phyloP scores from a whole-genome alignment of 1,140 invertebrate species.

The Pseudomyrmex gracilis region DNA sequence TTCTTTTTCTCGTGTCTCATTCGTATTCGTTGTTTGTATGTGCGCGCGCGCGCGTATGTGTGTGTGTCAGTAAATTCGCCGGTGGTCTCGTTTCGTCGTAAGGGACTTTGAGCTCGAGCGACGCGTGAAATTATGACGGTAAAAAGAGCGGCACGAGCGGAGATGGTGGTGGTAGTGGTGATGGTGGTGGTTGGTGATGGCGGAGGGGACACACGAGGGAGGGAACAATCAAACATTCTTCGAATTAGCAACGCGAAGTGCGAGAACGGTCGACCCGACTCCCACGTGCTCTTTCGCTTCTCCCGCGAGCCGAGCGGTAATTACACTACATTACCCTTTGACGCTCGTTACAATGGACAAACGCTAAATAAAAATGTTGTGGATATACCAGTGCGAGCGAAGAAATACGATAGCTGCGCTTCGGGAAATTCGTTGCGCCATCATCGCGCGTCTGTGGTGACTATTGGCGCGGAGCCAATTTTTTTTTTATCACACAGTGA shows the following conservation, averaged over 20 bases:
- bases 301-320: slow-evolving; percentile 67
- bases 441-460: background rate
- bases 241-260: slow-evolving; percentile 76
- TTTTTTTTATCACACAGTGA: background rate
- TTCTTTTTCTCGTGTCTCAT: background rate
- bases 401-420: background rate
- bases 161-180: slow-evolving; percentile 34
- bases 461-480: background rate
- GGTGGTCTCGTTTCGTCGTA: slow-evolving; percentile 70
- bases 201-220: slow-evolving; percentile 8
- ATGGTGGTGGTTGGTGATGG: slow-evolving; percentile 16
- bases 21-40: background rate
- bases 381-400: slow-evolving; percentile 19
- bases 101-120: slow-evolving; percentile 78
- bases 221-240: slow-evolving; percentile 75
- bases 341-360: slow-evolving; percentile 49
- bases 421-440: background rate
- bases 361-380: slow-evolving; percentile 53
- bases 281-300: slow-evolving; percentile 56
- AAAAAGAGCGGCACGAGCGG: slow-evolving; percentile 58
- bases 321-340: slow-evolving; percentile 59
- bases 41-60: background rate
- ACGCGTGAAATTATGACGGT: slow-evolving; percentile 78
- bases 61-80: slow-evolving; percentile 66
- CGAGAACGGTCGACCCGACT: slow-evolving; percentile 63